A percentile compares a stretch with the other conserved stretches of the same genome.
Evolutionary conservation across 2,113 vertebrate species (phyloP).

Genomic region (Pomatostomus ruficeps): DNA sequence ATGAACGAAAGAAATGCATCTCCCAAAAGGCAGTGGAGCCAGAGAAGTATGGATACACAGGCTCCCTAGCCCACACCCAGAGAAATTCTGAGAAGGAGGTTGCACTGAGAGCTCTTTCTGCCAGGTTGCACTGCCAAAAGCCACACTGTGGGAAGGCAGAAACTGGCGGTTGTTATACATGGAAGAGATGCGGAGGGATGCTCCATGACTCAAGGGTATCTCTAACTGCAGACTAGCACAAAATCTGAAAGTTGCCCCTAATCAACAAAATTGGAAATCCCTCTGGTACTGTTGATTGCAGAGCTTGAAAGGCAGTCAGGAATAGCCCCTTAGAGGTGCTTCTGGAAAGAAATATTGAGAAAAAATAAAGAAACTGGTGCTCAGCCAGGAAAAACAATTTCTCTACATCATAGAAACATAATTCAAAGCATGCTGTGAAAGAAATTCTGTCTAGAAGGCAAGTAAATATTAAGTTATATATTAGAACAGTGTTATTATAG

Average conservation of each 20-base stretch:
- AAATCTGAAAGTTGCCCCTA: neutral
- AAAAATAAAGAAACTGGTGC: neutral
- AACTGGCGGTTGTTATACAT: rapidly evolving
- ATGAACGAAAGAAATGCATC: neutral
- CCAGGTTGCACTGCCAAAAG: neutral
- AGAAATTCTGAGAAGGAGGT: neutral
- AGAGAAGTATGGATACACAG: neutral
- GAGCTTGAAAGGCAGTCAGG: neutral
- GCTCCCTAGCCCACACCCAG: neutral
- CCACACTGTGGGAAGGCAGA: neutral
- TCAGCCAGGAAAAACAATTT: slow-evolving; percentile 10
- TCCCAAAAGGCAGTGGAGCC: neutral
- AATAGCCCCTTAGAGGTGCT: neutral
- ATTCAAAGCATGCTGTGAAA: neutral
- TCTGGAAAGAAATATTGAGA: neutral
- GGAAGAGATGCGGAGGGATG: neutral
- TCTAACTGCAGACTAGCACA: neutral
- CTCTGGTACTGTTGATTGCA: neutral
- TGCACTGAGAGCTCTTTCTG: neutral
- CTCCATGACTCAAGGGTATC: neutral
- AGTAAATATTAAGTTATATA: neutral
- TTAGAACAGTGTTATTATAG: neutral
- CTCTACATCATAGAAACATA: neutral
- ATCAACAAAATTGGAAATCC: neutral
- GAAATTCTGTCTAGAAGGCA: neutral